Evolutionary conservation across 1,140 invertebrate genomes (phyloP).

Genomic region (Chelonus insularis): DNA sequence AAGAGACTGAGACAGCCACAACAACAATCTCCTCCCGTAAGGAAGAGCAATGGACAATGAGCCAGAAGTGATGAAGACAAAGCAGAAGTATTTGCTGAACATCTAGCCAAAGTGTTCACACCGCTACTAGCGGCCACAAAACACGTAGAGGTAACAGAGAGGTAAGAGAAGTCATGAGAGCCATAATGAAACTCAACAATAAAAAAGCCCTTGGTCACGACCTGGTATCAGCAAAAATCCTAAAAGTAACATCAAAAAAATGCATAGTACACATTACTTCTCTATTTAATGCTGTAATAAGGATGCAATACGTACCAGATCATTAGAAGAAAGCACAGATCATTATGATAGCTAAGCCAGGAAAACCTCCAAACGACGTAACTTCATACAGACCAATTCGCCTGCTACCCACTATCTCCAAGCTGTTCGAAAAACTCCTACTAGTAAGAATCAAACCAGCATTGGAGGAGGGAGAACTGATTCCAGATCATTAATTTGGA

Average conservation of each 20-base stretch:
- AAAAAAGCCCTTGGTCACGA: constrained; percentile 38
- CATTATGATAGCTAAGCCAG: constrained; percentile 42
- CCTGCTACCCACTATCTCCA: too few relatives aligned
- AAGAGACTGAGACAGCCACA: too few relatives aligned
- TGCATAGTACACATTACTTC: too few relatives aligned
- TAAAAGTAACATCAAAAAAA: too few relatives aligned
- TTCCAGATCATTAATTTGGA: too few relatives aligned
- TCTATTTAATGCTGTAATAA: too few relatives aligned
- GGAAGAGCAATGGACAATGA: constrained; percentile 25
- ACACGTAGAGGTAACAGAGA: constrained; percentile 5
- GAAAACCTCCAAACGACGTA: constrained; percentile 27
- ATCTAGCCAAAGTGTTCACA: too few relatives aligned
- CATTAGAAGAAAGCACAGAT: constrained; percentile 45
- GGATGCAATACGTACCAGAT: constrained; percentile 29
- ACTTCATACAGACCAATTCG: too few relatives aligned
- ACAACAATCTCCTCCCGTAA: neutral
- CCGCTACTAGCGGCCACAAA: neutral
- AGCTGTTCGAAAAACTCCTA: constrained; percentile 30
- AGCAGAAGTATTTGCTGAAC: too few relatives aligned
- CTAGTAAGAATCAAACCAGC: constrained; percentile 29
- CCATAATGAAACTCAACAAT: neutral
- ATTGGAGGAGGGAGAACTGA: too few relatives aligned
- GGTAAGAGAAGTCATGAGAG: neutral
- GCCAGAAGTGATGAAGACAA: too few relatives aligned
- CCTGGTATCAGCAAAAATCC: constrained; percentile 30